Conservation (phyloP, 2,797 vertebrate genomes). For the Thamnophis elegans region DNA sequence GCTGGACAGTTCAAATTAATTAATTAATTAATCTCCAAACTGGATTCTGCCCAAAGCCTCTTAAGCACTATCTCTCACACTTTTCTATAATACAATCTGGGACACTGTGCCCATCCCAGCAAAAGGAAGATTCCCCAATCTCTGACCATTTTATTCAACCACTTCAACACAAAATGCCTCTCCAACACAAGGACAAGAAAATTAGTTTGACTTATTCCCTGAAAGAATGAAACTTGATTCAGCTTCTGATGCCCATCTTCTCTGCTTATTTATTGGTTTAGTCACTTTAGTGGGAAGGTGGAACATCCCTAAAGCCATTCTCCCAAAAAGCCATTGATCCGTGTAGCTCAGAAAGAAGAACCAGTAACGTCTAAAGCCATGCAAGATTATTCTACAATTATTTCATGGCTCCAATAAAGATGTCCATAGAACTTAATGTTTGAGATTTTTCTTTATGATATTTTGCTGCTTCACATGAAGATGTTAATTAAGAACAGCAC, state of each 20-base stretch:
- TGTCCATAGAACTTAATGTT: slow-evolving; percentile 53
- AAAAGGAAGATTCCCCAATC: neutral
- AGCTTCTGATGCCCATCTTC: neutral
- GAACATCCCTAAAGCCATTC: neutral
- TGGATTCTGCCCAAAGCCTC: neutral
- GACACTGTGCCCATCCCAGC: neutral
- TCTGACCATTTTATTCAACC: neutral
- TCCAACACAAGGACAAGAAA: neutral
- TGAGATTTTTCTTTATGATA: slow-evolving; percentile 50
- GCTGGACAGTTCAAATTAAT: neutral
- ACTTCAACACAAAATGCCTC: neutral
- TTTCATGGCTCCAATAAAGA: slow-evolving; percentile 45
- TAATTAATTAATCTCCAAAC: no score
- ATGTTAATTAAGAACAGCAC: slow-evolving; percentile 52
- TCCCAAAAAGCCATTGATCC: neutral
- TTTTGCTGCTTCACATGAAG: slow-evolving; percentile 53
- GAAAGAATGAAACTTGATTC: neutral
- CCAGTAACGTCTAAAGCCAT: slow-evolving; percentile 58
- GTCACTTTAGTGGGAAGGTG: no score
- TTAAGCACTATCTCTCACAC: neutral
- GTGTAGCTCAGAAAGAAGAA: slow-evolving; percentile 27
- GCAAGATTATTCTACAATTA: slow-evolving; percentile 54
- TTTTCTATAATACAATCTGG: neutral
- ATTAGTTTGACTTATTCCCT: neutral
- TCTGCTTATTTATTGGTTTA: neutral